phyloP scores from a whole-genome alignment of 2,113 vertebrate genomes.

The Tenrec ecaudatus region DNA sequence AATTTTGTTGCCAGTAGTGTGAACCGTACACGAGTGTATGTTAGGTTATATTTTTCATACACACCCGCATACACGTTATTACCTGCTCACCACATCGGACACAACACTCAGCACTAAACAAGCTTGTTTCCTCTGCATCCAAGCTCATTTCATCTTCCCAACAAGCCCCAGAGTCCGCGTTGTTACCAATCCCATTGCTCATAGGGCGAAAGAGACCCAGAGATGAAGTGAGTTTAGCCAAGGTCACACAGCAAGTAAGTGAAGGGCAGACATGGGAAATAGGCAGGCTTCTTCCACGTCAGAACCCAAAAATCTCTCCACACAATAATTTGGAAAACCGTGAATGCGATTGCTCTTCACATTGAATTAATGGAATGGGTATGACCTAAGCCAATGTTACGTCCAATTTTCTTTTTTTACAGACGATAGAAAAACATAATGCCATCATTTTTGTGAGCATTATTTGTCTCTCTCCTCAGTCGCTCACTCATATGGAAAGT shows the following conservation, averaged over 20 bases:
- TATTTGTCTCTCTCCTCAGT: no score
- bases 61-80: neutral
- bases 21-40: accelerated
- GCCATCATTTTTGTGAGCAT: no score
- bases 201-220: neutral
- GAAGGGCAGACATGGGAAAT: neutral
- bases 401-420: neutral
- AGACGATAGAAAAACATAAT: neutral
- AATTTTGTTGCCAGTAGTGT: accelerated
- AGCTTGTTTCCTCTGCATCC: no score
- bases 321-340: neutral
- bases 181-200: neutral
- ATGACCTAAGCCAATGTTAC: neutral
- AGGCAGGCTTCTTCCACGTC: neutral
- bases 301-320: neutral
- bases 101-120: accelerated
- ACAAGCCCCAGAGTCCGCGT: no score
- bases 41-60: accelerated
- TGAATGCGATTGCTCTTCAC: neutral
- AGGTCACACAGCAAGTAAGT: neutral
- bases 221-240: neutral
- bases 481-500: no score
- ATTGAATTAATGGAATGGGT: neutral
- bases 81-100: accelerated
- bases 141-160: neutral